Conservation (phyloP, 2,113 vertebrate species). For the Ciconia stormi region DNA sequence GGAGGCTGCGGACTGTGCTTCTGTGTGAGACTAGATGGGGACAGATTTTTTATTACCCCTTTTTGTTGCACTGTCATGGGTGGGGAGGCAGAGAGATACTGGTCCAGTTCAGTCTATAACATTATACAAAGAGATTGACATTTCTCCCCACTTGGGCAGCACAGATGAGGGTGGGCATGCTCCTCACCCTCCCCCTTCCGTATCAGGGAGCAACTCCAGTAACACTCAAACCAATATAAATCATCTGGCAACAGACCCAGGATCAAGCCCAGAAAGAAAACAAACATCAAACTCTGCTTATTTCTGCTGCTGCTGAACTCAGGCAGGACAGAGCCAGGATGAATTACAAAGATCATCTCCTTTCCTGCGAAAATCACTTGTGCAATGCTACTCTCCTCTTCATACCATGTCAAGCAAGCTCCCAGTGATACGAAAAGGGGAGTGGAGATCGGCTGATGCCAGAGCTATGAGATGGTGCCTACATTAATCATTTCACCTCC, state of each 20-base stretch:
- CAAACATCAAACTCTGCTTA: background rate
- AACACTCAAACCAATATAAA: background rate
- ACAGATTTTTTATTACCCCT: background rate
- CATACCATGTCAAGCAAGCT: background rate
- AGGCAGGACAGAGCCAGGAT: background rate
- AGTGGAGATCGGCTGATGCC: background rate
- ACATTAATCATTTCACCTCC: background rate
- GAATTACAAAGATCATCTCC: background rate
- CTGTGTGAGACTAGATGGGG: accelerated
- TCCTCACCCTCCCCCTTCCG: background rate
- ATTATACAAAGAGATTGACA: background rate
- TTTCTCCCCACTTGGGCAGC: background rate
- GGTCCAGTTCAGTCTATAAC: background rate
- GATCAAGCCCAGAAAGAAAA: background rate
- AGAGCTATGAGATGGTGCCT: background rate
- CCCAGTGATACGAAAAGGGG: background rate
- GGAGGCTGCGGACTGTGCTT: background rate
- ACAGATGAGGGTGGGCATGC: background rate
- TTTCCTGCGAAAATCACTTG: background rate
- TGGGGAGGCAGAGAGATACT: background rate
- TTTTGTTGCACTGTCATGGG: background rate
- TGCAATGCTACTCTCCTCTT: background rate
- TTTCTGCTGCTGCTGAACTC: background rate
- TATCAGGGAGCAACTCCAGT: background rate
- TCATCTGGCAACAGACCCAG: background rate